Base-by-base conservation (phyloP, 1,140 invertebrate species). In the Metopolophium dirhodum region DNA sequence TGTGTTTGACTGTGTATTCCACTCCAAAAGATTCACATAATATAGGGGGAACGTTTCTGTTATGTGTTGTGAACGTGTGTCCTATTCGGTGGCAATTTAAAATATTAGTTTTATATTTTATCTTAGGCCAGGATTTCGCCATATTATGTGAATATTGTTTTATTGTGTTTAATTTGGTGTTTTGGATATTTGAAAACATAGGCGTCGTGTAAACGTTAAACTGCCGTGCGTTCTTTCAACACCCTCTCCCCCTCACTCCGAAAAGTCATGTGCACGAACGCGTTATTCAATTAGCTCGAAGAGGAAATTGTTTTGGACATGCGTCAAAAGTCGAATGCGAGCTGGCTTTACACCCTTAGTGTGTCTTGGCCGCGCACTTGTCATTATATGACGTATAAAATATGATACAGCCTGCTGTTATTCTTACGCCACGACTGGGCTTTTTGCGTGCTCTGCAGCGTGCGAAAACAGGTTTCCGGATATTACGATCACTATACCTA, bases 281-380 rank as follows among this genome's bases (percentile, higher is more conserved):
- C 30, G 37, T 87, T 47, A 49, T 87, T 49, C 14, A 87, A 87
- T 87, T 87, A 47, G 23, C 45, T 45, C 0, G 45, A n/a, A 49
- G 45, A n/a, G 61, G n/a, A 87, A 87, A 87, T 49, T 49, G 85
- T 87, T 87, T 87, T 49, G 49, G 45, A 87, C 85, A 49, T n/a
- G 30, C 22, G 83, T 85, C 83, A 85, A 41, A 41, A 45, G 37
- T 85, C 9, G 8, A 85, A 85, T 41, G 23, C 23, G 22, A 85
- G 30, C 30, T 77, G 61, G 61, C 37, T 85, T 85, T 45, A 14
- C 23, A 26, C 22, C 2, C 83, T 2, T n/a, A 7, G 82, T 41
- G 82, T 22, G 30, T n/a, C 30, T 77, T 77, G 20, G 37, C 22
- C 37, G 22, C 26, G 23, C 37, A 86, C 26, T 45, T 87, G 85